These are phyloP conservation scores for Teleopsis dalmanni DNA, from an alignment of 1,140 invertebrate species.

Conservation along the genomic window DNA sequence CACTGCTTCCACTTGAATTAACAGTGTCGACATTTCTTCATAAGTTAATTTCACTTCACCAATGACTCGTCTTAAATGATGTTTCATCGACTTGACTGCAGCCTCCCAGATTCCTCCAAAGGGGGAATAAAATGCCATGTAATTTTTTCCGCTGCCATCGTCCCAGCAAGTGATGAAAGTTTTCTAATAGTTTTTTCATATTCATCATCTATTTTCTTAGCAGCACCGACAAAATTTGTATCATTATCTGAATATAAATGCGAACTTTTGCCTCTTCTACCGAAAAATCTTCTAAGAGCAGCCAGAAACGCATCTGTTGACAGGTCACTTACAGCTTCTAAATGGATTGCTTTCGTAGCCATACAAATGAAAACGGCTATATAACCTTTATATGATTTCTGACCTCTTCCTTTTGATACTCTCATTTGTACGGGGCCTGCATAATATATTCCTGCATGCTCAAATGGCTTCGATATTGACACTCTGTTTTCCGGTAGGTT, in stretches of 20 bases:
- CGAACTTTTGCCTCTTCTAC: slow-evolving; percentile 19
- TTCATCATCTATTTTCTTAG: too few species aligned
- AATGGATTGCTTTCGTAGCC: slow-evolving; percentile 35
- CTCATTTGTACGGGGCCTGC: neutral
- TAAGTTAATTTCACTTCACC: too few species aligned
- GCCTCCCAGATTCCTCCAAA: too few species aligned
- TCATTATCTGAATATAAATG: slow-evolving; percentile 30
- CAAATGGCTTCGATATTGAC: neutral
- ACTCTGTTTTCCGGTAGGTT: neutral
- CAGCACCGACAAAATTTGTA: slow-evolving; percentile 32
- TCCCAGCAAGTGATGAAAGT: too few species aligned
- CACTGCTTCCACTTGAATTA: too few species aligned
- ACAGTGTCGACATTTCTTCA: too few species aligned
- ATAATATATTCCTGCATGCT: neutral
- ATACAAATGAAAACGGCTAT: slow-evolving; percentile 25
- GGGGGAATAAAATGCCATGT: too few species aligned
- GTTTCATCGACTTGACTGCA: too few species aligned
- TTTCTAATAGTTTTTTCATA: too few species aligned
- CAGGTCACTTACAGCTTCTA: slow-evolving; percentile 38
- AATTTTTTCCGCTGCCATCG: too few species aligned
- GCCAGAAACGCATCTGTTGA: slow-evolving; percentile 31
- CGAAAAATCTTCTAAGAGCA: slow-evolving; percentile 28
- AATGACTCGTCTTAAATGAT: too few species aligned
- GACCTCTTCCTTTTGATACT: neutral
- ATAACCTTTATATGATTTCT: slow-evolving; percentile 17